Base-by-base conservation (phyloP, 2,113 vertebrate genomes). In the Corydoras maculifer region DNA sequence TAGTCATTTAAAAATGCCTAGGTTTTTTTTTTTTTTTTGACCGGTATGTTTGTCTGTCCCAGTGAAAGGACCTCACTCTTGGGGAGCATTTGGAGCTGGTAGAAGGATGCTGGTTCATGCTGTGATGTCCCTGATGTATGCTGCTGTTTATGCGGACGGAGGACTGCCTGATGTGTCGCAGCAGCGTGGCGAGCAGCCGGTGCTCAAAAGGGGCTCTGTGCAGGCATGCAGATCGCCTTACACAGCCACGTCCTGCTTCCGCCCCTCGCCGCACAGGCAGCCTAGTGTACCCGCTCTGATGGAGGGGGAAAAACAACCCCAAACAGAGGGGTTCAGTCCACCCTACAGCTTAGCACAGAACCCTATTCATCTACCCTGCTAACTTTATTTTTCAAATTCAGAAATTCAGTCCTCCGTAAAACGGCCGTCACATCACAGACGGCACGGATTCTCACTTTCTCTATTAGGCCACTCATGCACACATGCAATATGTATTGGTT, bases 221-320 rank as follows among this genome's bases (percentile, higher is more conserved):
- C 86, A 77, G 81, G 75, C 77, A 81, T 78, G 79, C 80, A 83
- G 89, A 91, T 91, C 90, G 74, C 79, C 86, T 91, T 91, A 91
- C 90, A 89, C 82, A 79, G 86, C 85, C 84, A 87, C 88, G 91
- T 91, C 90, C 90, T 91, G 89, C 86, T 89, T 89, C 87, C 86
- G 86, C 84, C 85, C 70, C 79, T 77, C 79, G 86, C 81, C 82
- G 86, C 88, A 90, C 88, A 91, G 86, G 81, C 83, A 15, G 79
- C 74, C 81, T 82, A 87, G 86, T 91, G 86, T 89, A 85, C 86
- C 86, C 78, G 68, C 71, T 82, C 74, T 75, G 77, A 72, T 58
- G 75, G 77, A 65, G 61, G 70, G 66, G 14, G 53, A 63, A 75
- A 87, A 88, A 86, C 87, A 88, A 86, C 80, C 72, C 66, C 85